Evolutionary conservation across 2,113 vertebrate genomes (phyloP).

Genomic region (Rhadina sibilatrix): DNA sequence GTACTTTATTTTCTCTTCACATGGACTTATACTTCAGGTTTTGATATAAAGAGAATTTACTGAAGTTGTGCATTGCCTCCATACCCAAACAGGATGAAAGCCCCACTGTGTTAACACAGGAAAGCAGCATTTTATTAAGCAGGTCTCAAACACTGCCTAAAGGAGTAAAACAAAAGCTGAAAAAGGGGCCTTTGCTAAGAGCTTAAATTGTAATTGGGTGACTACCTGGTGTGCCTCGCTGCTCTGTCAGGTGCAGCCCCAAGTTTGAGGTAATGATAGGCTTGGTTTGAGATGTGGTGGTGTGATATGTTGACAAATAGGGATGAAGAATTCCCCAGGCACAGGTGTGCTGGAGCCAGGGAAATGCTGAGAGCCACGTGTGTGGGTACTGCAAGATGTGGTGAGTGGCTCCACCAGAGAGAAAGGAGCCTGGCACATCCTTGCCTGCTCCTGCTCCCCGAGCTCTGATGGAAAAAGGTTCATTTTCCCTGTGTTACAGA

Average conservation of each 20-base stretch:
- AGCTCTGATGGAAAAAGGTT: background rate
- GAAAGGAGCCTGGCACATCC: background rate
- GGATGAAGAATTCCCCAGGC: background rate
- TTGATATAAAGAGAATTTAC: background rate
- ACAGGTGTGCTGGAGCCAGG: background rate
- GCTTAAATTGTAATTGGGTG: background rate
- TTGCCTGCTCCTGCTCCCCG: background rate
- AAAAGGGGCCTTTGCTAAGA: background rate
- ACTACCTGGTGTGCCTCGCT: background rate
- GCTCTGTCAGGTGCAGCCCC: background rate
- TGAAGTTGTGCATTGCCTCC: background rate
- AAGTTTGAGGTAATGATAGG: background rate
- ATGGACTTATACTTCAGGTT: background rate
- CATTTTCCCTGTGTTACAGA: background rate
- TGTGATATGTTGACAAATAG: background rate
- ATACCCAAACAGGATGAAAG: background rate
- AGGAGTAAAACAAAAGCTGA: background rate
- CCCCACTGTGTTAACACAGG: background rate
- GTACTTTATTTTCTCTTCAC: background rate
- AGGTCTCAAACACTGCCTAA: background rate
- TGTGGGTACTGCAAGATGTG: background rate
- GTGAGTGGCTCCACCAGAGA: background rate
- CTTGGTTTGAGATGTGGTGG: background rate
- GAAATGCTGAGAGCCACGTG: background rate
- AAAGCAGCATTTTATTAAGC: background rate